phyloP scores from a whole-genome alignment of 2,888 invertebrate genomes.

The Dasypogon diadema region DNA sequence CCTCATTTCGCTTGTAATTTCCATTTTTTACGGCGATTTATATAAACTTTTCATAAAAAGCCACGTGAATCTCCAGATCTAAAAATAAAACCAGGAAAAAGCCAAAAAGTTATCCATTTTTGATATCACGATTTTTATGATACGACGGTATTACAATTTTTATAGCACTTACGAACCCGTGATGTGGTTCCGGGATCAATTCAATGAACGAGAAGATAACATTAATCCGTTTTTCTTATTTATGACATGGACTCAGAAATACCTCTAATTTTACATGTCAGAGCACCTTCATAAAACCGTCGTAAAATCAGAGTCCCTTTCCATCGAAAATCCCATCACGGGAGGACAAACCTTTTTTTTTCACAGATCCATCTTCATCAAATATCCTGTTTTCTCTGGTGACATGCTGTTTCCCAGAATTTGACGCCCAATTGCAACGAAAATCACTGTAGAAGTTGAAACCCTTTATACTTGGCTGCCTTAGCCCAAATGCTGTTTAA shows the following conservation, averaged over 20 bases:
- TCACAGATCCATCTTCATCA: slow-evolving; percentile 32
- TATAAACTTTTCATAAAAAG: too few species aligned
- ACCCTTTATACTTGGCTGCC: background rate
- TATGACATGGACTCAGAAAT: slow-evolving; percentile 13
- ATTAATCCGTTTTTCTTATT: slow-evolving; percentile 28
- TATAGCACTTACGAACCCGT: background rate
- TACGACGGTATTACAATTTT: background rate
- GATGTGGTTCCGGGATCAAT: background rate
- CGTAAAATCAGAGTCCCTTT: slow-evolving; percentile 15
- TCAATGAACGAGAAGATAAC: slow-evolving; percentile 6
- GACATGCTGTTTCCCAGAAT: slow-evolving; percentile 6
- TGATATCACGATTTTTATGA: background rate
- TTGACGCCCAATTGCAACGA: slow-evolving; percentile 17
- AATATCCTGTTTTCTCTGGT: slow-evolving; percentile 26
- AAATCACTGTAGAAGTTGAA: background rate
- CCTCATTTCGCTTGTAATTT: too few species aligned
- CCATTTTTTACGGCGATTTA: too few species aligned
- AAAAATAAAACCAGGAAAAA: background rate
- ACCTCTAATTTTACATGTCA: slow-evolving; percentile 34
- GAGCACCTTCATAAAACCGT: slow-evolving; percentile 42
- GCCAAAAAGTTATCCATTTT: background rate
- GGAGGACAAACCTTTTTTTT: background rate
- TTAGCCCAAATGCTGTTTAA: background rate
- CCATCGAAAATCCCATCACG: background rate
- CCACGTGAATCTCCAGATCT: too few species aligned